These are phyloP conservation scores for Ptychoptera contaminata DNA, from an alignment of 2,888 invertebrate genomes.

Conservation along the genomic window DNA sequence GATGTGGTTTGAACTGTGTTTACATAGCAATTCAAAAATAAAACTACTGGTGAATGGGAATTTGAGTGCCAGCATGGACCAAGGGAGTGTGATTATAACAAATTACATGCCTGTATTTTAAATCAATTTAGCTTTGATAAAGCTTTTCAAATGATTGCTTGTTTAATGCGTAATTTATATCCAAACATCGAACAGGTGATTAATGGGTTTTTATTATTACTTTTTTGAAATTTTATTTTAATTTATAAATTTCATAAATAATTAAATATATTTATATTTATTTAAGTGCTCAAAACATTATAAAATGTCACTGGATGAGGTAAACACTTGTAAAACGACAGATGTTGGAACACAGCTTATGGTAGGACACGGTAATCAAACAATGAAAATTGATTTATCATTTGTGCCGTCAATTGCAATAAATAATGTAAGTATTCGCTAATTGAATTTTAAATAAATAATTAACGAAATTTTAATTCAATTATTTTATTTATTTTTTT, in stretches of 20 bases:
- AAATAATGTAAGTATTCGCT: conserved; percentile 6
- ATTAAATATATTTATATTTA: not conserved
- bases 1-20: not conserved
- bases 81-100: conserved; percentile 5
- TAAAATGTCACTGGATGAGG: not conserved
- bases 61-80: not conserved
- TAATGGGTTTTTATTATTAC: no score
- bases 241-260: no score
- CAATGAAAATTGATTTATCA: conserved; percentile 4
- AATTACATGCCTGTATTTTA: conserved; percentile 5
- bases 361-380: conserved; percentile 4
- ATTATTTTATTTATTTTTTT: no score
- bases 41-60: not conserved
- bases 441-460: no score
- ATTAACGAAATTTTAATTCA: no score
- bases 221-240: no score
- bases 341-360: conserved; percentile 1
- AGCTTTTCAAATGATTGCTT: conserved; percentile 4
- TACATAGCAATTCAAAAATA: not conserved
- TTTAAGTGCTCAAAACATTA: not conserved
- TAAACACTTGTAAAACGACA: not conserved
- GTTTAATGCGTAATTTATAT: conserved; percentile 1
- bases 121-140: conserved; percentile 5
- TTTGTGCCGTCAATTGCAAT: conserved; percentile 6
- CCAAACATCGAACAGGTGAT: not conserved